Conservation (phyloP, 1,140 invertebrate genomes). For the Whitmania pigra region DNA sequence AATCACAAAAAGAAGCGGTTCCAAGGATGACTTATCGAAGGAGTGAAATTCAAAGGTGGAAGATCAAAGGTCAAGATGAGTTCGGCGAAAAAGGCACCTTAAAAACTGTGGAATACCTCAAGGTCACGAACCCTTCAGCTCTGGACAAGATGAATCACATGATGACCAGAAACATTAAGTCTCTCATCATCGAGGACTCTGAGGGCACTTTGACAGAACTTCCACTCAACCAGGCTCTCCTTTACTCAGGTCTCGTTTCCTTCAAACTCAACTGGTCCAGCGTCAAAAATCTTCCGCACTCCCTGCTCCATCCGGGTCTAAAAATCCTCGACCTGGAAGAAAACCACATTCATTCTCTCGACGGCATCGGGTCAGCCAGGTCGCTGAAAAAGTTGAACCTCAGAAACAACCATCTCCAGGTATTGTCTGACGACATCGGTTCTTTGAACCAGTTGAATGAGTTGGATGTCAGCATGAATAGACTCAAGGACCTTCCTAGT, state of each 20-base stretch:
- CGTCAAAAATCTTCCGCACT: not conserved
- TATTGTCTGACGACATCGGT: not conserved
- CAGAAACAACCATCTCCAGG: not conserved
- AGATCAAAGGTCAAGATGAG: too few relatives aligned
- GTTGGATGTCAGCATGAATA: not conserved
- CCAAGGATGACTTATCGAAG: too few relatives aligned
- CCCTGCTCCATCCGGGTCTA: not conserved
- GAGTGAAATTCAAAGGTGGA: too few relatives aligned
- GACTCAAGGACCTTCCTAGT: not conserved
- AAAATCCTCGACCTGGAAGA: not conserved
- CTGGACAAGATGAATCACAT: too few relatives aligned
- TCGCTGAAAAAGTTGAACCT: not conserved
- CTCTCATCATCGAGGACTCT: not conserved
- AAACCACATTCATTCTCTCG: not conserved
- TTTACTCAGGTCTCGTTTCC: not conserved
- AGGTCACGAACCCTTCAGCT: too few relatives aligned
- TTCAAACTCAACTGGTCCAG: not conserved
- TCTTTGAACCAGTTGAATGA: not conserved
- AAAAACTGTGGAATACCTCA: too few relatives aligned
- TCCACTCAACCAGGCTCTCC: not conserved
- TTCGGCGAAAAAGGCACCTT: too few relatives aligned
- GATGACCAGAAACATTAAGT: too few relatives aligned
- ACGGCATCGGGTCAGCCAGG: not conserved
- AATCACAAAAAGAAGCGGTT: too few relatives aligned
- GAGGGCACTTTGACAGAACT: not conserved